Evolutionary conservation across 2,113 vertebrate genomes (phyloP).

Genomic region (Rissa tridactyla): DNA sequence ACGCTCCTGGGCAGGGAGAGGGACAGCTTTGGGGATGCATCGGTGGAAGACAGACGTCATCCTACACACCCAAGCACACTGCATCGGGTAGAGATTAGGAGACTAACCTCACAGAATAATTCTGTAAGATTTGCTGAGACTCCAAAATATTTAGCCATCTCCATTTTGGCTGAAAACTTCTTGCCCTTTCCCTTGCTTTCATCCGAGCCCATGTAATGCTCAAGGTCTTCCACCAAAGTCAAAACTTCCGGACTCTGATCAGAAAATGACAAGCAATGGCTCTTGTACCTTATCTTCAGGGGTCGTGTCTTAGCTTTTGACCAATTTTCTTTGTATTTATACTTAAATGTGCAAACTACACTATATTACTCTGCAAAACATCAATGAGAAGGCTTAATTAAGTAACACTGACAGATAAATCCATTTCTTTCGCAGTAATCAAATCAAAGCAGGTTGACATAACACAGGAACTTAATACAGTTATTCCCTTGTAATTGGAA

Average conservation of each 20-base stretch:
- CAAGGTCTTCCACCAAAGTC: background rate
- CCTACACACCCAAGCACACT: fast-evolving
- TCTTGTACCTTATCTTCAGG: slow-evolving; percentile 36
- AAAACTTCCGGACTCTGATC: background rate
- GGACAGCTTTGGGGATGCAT: background rate
- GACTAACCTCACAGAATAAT: background rate
- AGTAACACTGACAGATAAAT: slow-evolving; percentile 96
- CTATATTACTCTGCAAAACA: slow-evolving; percentile 78
- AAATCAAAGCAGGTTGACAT: slow-evolving; percentile 92
- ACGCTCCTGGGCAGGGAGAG: background rate
- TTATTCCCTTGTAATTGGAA: slow-evolving; percentile 84
- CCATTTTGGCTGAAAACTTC: background rate
- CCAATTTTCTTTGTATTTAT: slow-evolving; percentile 70
- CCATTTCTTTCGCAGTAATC: slow-evolving; percentile 91
- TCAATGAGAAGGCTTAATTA: slow-evolving; percentile 89
- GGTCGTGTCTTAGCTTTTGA: slow-evolving; percentile 53
- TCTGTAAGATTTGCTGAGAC: no score
- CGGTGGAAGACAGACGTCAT: no score
- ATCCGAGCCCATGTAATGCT: background rate
- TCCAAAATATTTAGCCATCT: background rate
- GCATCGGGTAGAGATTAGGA: no score
- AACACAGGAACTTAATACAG: slow-evolving; percentile 91
- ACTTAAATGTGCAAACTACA: slow-evolving; percentile 72
- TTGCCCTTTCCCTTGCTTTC: background rate
- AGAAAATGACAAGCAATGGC: background rate